Percentiles rank a stretch among this genome's conserved stretches.
Conservation (phyloP, 1,140 invertebrate genomes). For the Proales similis region DNA sequence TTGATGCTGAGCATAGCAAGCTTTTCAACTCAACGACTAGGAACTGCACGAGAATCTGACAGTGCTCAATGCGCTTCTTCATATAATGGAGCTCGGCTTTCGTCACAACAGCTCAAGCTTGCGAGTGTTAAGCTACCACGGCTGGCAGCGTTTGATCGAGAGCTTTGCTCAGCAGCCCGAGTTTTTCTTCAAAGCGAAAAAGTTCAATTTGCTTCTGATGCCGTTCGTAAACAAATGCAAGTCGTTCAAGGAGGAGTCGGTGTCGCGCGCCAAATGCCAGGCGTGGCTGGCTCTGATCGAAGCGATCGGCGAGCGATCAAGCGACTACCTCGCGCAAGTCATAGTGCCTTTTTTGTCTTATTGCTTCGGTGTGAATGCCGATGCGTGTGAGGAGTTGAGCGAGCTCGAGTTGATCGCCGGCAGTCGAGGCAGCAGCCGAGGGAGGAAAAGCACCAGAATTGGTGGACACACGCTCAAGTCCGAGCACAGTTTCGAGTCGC, state of each 20-base stretch:
- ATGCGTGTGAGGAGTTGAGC: background rate
- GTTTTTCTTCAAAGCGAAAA: conserved; percentile 35
- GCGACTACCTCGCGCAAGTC: conserved; percentile 2
- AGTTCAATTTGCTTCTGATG: conserved; percentile 27
- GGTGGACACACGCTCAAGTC: background rate
- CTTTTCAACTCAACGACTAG: too few relatives aligned
- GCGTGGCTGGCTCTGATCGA: conserved; percentile 29
- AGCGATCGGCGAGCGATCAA: background rate
- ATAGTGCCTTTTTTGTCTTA: conserved; percentile 30
- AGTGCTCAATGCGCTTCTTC: conserved; percentile 17
- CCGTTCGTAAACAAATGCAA: conserved; percentile 33
- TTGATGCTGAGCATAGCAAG: too few relatives aligned
- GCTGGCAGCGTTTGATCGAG: conserved; percentile 10
- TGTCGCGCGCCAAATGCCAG: conserved; percentile 1
- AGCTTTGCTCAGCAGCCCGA: conserved; percentile 9
- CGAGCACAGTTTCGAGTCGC: conserved; percentile 18
- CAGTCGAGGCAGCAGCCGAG: too few relatives aligned
- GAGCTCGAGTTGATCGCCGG: too few relatives aligned
- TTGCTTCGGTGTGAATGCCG: conserved; percentile 8
- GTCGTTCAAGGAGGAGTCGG: conserved; percentile 17
- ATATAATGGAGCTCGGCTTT: conserved; percentile 26
- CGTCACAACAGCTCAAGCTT: conserved; percentile 2
- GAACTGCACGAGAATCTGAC: conserved; percentile 25
- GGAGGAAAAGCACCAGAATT: conserved; percentile 22
- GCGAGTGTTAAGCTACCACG: background rate